phyloP scores from a whole-genome alignment of 2,113 vertebrate genomes.

The Lophius piscatorius region DNA sequence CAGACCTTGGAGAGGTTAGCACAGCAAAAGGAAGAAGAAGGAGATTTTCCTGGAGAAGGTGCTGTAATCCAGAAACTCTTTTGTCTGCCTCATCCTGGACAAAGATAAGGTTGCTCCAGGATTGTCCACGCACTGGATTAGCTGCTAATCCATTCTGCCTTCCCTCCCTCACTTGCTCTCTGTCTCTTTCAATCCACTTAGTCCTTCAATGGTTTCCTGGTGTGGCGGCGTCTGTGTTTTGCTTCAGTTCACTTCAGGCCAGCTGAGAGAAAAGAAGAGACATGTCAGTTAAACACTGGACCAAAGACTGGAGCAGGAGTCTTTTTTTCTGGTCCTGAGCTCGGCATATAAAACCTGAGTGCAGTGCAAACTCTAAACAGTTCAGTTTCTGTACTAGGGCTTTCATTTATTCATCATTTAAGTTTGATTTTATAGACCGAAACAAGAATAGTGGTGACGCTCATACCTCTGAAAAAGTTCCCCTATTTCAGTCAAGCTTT shows the following conservation, averaged over 20 bases:
- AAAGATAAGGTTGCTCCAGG: conserved; percentile 55
- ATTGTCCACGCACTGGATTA: conserved; percentile 75
- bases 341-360: conserved; percentile 6
- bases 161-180: conserved; percentile 53
- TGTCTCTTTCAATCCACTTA: conserved; percentile 75
- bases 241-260: conserved; percentile 52
- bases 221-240: conserved; percentile 42
- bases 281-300: conserved; percentile 21
- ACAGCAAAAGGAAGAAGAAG: conserved; percentile 5
- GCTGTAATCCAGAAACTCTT: conserved; percentile 61
- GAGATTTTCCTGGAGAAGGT: conserved; percentile 20
- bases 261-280: conserved; percentile 41
- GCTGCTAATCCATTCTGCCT: conserved; percentile 63
- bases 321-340: too few relatives aligned
- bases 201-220: conserved; percentile 36
- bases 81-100: conserved; percentile 46
- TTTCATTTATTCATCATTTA: too few relatives aligned
- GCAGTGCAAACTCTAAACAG: not conserved
- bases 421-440: too few relatives aligned
- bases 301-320: too few relatives aligned
- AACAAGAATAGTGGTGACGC: too few relatives aligned
- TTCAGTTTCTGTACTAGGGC: too few relatives aligned
- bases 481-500: too few relatives aligned
- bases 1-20: conserved; percentile 13
- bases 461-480: too few relatives aligned